Evolutionary conservation across 1,140 invertebrate genomes (phyloP), one percentile per base, ranked within the genome.

Genomic region (Nylanderia fulva): DNA sequence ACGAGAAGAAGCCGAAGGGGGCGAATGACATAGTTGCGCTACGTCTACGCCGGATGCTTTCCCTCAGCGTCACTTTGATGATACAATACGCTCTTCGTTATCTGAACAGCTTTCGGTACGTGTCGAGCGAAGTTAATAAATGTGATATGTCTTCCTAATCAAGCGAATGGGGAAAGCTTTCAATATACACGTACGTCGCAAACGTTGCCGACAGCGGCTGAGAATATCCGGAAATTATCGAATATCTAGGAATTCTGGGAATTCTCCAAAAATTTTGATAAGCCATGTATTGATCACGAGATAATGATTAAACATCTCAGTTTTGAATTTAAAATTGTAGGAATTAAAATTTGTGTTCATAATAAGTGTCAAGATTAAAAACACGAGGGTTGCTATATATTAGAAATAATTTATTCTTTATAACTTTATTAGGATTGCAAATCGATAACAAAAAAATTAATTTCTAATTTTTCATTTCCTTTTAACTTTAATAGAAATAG

Each of bases 71-170:
- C 77, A 27, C 77, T 82, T 58, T 45, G 52, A 72, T 45, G 52
- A 72, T 58, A 82, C 66, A 72, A 71, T 58, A 36, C 52, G 9
- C 63, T 52, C 77, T 82, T 33, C 77, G 66, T n/a, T 45, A 68
- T 71, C 48, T 42, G 64, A 36, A 58, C 36, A 33, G 36, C 13
- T 71, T 48, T 80, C 15, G 27, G 76, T 39, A 42, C 66, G 77
- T 58, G 39, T 36, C n/a, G 42, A 48, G 71, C 27, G 18, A 63
- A 84, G 80, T 90, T 86, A 88, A 90, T 91, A 88, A 91, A 88
- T 48, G 15, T 48, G 45, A 27, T 68, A 71, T 54, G 88, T 45
- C 48, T n/a, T n/a, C 84, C 85, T 88, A 90, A 91, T 92, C 90
- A 91, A 90, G 52, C 29, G 85, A 74, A 90, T 75, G 63, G 63